A percentile compares a stretch with the other conserved stretches of the same genome.
Evolutionary conservation across 2,797 vertebrate genomes (phyloP).

Genomic region (Denticeps clupeoides): DNA sequence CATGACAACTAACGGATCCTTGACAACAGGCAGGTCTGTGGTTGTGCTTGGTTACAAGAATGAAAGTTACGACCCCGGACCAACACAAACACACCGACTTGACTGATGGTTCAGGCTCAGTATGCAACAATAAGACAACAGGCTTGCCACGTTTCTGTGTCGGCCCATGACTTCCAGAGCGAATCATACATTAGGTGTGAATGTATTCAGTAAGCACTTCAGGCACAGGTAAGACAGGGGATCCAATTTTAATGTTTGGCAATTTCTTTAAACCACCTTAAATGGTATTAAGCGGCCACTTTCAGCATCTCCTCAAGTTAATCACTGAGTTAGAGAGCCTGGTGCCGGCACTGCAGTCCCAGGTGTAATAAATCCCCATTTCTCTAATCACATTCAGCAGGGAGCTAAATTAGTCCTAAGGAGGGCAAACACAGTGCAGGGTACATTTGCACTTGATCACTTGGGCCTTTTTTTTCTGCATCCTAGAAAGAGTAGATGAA

Average conservation of each 20-base stretch:
- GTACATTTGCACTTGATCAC: constrained; percentile 31
- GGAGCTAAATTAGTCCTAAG: constrained; percentile 30
- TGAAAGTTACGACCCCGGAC: not conserved
- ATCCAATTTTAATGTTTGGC: not conserved
- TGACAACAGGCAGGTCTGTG: constrained; percentile 33
- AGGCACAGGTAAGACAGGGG: not conserved
- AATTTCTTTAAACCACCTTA: not conserved
- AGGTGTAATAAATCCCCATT: constrained; percentile 26
- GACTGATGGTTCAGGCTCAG: not conserved
- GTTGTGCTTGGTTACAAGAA: not conserved
- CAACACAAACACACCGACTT: not conserved
- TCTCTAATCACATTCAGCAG: constrained; percentile 29
- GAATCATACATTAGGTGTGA: not conserved
- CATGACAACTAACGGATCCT: constrained; percentile 66
- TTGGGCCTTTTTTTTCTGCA: constrained; percentile 28
- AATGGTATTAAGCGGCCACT: constrained; percentile 11
- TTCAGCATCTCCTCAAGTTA: constrained; percentile 13
- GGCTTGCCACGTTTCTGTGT: no score
- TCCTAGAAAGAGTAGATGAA: constrained; percentile 32
- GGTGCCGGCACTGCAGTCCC: constrained; percentile 12
- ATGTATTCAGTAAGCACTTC: not conserved
- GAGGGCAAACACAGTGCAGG: constrained; percentile 29
- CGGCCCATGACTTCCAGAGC: not conserved
- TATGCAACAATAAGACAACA: not conserved
- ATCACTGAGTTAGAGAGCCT: constrained; percentile 9